Evolutionary conservation across 2,113 vertebrate species (phyloP), one percentile per base, ranked within the genome.

Genomic region (Siniperca chuatsi): DNA sequence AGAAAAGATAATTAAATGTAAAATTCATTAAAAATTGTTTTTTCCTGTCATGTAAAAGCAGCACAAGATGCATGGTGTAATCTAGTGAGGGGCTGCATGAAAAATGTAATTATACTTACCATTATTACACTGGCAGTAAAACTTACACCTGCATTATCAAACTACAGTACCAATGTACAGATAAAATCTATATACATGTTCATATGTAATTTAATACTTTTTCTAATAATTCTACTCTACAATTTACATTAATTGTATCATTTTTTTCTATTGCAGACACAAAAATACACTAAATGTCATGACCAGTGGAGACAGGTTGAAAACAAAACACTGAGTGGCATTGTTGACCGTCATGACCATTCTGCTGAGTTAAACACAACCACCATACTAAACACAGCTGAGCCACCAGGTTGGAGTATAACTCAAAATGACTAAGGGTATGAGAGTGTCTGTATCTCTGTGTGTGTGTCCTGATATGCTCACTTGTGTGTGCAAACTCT

Each of bases 351-450:
- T 35, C 64, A 74, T 64, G 77, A 67, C 68, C 23, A 62, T 83
- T 88, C 60, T 89, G 83, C 90, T 91, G 91, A 93, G 66, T 92
- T 84, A 91, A 81, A 84, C 75, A 60, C 29, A 68, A 37, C 72
- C 79, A 75, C 68, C 21, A 44, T 3, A 61, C 67, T 72, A 71
- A 86, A 76, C 78, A 78, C 78, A 89, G 75, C 83, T 65, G 77
- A 92, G 79, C 72, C 84, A 42, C 73, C 65, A 66, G 72, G 71
- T 12, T 67, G 77, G 76, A 72, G 40, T 58, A 77, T 83, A 92
- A 86, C 79, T 90, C 84, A 76, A 70, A 60, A 79, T 72, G 71
- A 87, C 77, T 80, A 48, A 72, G 62, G 61, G 50, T 74, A 29
- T 65, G 54, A 57, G 55, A 42, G 65, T 52, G 44, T 54, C 37